Evolutionary conservation across 1,140 invertebrate species (phyloP).

Genomic region (Pogonus chalceus): DNA sequence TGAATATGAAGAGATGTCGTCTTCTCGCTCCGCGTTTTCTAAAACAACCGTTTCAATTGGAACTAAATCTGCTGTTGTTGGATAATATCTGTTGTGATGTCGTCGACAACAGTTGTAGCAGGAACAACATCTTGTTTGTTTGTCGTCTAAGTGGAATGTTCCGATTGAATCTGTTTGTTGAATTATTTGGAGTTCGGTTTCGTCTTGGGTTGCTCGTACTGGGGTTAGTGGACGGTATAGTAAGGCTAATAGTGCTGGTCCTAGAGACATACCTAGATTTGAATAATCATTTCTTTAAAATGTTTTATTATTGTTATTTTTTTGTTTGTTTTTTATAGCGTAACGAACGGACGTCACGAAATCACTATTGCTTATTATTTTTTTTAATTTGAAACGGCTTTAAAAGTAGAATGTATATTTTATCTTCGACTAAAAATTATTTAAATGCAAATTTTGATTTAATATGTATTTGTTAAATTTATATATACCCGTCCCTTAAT

Average conservation of each 20-base stretch:
- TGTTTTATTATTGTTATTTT: too few species aligned
- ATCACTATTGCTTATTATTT: too few species aligned
- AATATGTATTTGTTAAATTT: too few species aligned
- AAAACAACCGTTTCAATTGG: neutral
- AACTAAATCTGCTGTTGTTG: conserved; percentile 3
- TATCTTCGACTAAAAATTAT: too few species aligned
- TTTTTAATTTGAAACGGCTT: too few species aligned
- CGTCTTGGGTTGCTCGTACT: neutral
- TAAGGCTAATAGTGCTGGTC: neutral
- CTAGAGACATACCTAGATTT: neutral
- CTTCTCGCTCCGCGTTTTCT: neutral
- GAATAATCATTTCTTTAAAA: too few species aligned
- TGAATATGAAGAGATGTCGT: neutral
- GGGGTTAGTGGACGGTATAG: neutral
- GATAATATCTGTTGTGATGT: conserved; percentile 11
- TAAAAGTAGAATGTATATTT: too few species aligned
- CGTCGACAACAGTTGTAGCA: too few species aligned
- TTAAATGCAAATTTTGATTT: too few species aligned
- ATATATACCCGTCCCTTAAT: too few species aligned
- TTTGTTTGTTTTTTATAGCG: too few species aligned
- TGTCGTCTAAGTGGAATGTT: conserved; percentile 10
- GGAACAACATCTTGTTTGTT: conserved; percentile 8
- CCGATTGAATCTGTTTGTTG: conserved; percentile 10
- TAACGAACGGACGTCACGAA: too few species aligned
- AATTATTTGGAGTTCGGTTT: neutral